Conservation (phyloP, 1,140 invertebrate genomes). For the Riptortus pedestris region DNA sequence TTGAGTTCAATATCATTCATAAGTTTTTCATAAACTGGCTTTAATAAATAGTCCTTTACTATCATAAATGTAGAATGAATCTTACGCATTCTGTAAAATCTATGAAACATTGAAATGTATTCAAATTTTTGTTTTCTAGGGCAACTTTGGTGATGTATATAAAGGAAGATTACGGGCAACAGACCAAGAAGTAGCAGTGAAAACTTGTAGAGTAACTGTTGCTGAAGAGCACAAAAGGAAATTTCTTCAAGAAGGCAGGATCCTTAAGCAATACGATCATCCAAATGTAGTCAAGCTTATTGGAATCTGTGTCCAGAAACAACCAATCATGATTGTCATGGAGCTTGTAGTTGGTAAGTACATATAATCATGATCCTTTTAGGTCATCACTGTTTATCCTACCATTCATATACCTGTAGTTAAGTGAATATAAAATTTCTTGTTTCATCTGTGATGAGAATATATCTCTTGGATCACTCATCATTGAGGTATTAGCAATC, state of each 20-base stretch:
- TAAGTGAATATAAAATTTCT: background rate
- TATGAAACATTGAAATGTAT: background rate
- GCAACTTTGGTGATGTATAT: constrained; percentile 95
- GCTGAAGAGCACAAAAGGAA: constrained; percentile 94
- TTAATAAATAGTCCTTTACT: too few species aligned
- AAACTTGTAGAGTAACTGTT: constrained; percentile 85
- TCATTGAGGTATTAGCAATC: too few species aligned
- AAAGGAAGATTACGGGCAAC: constrained; percentile 74
- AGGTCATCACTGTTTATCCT: too few species aligned
- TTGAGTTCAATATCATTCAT: too few species aligned
- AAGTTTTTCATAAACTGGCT: too few species aligned
- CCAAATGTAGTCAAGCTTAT: constrained; percentile 94
- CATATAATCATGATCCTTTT: background rate
- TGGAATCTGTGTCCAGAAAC: constrained; percentile 93
- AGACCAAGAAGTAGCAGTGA: constrained; percentile 83
- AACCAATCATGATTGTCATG: constrained; percentile 99
- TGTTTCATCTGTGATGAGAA: background rate
- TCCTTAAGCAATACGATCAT: constrained; percentile 93
- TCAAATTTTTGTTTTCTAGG: constrained; percentile 44
- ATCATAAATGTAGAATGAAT: too few species aligned
- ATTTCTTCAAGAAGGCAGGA: constrained; percentile 89
- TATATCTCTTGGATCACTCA: background rate
- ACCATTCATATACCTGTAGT: too few species aligned
- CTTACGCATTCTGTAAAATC: too few species aligned
- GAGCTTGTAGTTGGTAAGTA: constrained; percentile 79